Base-by-base conservation (phyloP, 2,888 invertebrate species). In the Camponotus fellah region DNA sequence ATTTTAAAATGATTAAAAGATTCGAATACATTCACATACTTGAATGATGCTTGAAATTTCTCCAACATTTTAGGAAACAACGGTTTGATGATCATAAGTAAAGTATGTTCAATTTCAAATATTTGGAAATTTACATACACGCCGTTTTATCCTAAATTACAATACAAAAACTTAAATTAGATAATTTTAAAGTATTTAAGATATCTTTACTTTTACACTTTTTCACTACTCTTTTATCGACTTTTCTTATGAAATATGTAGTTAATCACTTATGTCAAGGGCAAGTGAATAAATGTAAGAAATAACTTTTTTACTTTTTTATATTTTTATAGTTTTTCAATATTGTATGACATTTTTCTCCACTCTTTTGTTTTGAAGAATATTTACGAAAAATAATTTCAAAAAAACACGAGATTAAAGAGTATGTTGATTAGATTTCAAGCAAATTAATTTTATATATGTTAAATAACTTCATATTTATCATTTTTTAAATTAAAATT, bases 321-420 rank as follows among this genome's bases (percentile, higher is more conserved):
- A 71, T 88, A 49, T 82, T 82, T 82, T 87, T 87, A 9, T 32
- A 43, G 65, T 60, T 82, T 77, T 76, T 76, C 46, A n/a, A 64
- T 58, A 32, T 34, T 68, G 26, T 26, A 43, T 49, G 26, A 43
- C 76, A 14, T 49, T 62, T 62, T 58, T 56, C 21, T 46, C 17
- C 21, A 14, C 46, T 69, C 40, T 4, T 53, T 76, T 26, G 1
- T 21, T 17, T 66, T 26, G 32, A 68, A 37, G 68, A 79, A 26
- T 34, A 68, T 77, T 79, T 79, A 60, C 66, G 53, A 80, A 80
- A 68, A 80, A 68, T 69, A 62, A 68, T 69, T 83, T 26, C 17
- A 40, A 62, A 40, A 40, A 10, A 9, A 80, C 46, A 40, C 60
- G 26, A 21, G 58, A 77, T 66, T 64, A 74, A 62, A 32, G 56